Evolutionary conservation across 2,113 vertebrate species (phyloP).

Genomic region (Dipodomys stephensi): DNA sequence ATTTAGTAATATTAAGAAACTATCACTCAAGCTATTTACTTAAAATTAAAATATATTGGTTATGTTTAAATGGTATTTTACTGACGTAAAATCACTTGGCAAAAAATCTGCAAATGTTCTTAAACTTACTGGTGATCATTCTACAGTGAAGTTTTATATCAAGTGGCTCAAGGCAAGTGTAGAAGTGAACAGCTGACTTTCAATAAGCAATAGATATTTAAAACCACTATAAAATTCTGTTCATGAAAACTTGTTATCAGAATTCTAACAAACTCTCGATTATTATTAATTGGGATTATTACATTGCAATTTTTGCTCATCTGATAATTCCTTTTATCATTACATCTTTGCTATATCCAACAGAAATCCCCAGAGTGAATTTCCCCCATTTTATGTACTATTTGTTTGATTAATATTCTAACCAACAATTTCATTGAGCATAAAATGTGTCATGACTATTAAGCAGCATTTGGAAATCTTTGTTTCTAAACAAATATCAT

Average conservation of each 20-base stretch:
- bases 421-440: background rate
- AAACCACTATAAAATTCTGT: background rate
- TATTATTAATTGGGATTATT: background rate
- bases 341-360: background rate
- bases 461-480: background rate
- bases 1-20: slow-evolving; percentile 12
- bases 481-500: background rate
- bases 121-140: background rate
- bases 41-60: background rate
- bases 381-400: background rate
- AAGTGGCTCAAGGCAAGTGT: background rate
- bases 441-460: background rate
- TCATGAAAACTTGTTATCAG: background rate
- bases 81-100: background rate
- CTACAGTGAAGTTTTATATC: background rate
- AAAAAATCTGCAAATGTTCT: background rate
- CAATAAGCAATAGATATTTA: background rate
- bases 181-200: slow-evolving; percentile 6
- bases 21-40: background rate
- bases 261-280: slow-evolving; percentile 24
- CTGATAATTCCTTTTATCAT: background rate
- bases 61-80: background rate
- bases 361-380: background rate
- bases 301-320: background rate
- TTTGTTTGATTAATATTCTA: background rate